A percentile compares a stretch with the other conserved stretches of the same genome.
These are phyloP conservation scores for Leucoraja erinaceus DNA, from an alignment of 2,113 vertebrate species.

Conservation along the genomic window DNA sequence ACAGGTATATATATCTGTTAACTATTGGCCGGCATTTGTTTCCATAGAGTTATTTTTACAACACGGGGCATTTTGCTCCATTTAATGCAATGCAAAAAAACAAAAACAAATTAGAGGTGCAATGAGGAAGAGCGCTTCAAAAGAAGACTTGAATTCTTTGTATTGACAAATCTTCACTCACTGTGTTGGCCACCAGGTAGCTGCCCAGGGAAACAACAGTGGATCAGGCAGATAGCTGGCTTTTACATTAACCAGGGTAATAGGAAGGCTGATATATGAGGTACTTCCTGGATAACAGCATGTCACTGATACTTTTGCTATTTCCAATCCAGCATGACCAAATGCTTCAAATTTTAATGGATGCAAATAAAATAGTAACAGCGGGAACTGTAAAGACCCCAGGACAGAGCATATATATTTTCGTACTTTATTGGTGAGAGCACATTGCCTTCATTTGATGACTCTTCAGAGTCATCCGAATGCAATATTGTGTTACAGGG, in stretches of 20 bases:
- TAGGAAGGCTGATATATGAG: background rate
- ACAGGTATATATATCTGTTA: background rate
- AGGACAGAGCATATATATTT: background rate
- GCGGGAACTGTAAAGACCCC: background rate
- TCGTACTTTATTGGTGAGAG: background rate
- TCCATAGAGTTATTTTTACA: background rate
- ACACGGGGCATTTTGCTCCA: background rate
- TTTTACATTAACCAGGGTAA: background rate
- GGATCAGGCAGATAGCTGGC: background rate
- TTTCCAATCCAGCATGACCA: background rate
- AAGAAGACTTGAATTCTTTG: no score
- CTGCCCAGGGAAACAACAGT: background rate
- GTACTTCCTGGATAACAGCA: background rate
- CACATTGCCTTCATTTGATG: background rate
- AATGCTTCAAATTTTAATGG: background rate
- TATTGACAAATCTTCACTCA: no score
- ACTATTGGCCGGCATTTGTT: background rate
- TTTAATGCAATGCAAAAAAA: background rate
- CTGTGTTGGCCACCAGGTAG: no score
- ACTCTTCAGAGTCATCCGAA: background rate
- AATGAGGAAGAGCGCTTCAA: no score
- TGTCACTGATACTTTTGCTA: background rate
- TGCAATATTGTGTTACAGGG: background rate
- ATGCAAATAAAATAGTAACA: background rate
- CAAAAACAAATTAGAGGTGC: no score